Conservation (phyloP, 2,888 invertebrate genomes). For the Caenorhabditis sulstoni region DNA sequence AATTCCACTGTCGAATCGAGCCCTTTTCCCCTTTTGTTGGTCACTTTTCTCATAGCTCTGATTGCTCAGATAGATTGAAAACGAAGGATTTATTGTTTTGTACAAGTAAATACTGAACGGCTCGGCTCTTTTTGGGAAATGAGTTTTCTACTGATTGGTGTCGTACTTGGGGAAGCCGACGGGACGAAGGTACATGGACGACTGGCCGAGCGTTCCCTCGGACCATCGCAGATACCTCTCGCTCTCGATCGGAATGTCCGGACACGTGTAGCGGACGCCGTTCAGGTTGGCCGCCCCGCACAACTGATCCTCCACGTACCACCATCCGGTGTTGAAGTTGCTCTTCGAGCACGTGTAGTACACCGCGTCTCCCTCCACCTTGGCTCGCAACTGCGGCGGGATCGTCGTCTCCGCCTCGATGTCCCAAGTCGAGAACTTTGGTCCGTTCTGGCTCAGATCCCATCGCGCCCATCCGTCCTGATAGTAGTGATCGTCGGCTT, state of each 20-base stretch:
- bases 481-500: slow-evolving; percentile 63
- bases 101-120: slow-evolving; percentile 23
- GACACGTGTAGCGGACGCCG: slow-evolving; percentile 69
- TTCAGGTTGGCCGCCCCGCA: slow-evolving; percentile 74
- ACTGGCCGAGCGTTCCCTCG: slow-evolving; percentile 66
- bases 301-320: slow-evolving; percentile 65
- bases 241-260: slow-evolving; percentile 61
- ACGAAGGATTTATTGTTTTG: slow-evolving; percentile 34
- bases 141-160: slow-evolving; percentile 9
- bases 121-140: no score
- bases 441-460: slow-evolving; percentile 66
- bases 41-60: not conserved
- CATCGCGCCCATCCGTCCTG: slow-evolving; percentile 75
- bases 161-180: slow-evolving; percentile 67
- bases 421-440: slow-evolving; percentile 69
- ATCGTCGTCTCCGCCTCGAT: slow-evolving; percentile 46
- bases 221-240: slow-evolving; percentile 68
- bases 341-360: slow-evolving; percentile 64
- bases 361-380: slow-evolving; percentile 26
- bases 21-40: not conserved
- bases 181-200: slow-evolving; percentile 66
- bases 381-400: slow-evolving; percentile 24
- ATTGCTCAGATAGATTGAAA: no score
- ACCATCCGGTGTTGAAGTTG: slow-evolving; percentile 74
- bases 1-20: not conserved